Evolutionary conservation across 2,113 vertebrate genomes (phyloP), one percentile per base, ranked within the genome.

Genomic region (Serinus canaria): DNA sequence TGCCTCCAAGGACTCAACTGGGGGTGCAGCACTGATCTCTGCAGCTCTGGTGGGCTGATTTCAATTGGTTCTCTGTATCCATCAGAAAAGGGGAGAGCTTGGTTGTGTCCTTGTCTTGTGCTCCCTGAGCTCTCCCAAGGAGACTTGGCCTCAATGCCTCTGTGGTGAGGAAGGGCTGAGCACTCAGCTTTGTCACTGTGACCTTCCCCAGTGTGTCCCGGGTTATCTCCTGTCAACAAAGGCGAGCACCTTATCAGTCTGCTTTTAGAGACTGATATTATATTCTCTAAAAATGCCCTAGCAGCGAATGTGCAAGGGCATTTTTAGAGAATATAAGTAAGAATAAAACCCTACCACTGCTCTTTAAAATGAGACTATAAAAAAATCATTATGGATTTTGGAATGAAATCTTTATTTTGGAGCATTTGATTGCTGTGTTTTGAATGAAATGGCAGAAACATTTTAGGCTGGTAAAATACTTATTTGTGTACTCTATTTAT

Each of bases 41-140:
- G 39, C 56, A 70, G 56, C 43, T 74, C 73, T 0, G 1, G 28
- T 21, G 31, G 41, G 39, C 14, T 74, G 52, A 55, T 70, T 80
- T 87, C 33, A 33, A 0, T 56, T 0, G 0, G 2, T 60, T 59
- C 69, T 39, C 43, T 55, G 0, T 21, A 60, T 31, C 50, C 6
- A 31, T 7, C 13, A 90, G 75, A 76, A 80, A 47, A 88, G 46
- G 24, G 27, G 28, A 88, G 28, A 76, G 20, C 10, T 50, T 50
- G 41, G 8, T 41, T 60, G 20, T 47, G 44, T 14, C 55, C 31
- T n/a, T 31, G 13, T 25, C 49, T 50, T 33, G 44, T n/a, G 56
- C 23, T 64, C n/a, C 41, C 49, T 12, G 49, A 39, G 30, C 41
- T 52, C 35, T 82, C 46, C 31, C 72, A 22, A 44, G 31, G 55